Conservation (phyloP, 2,113 vertebrate genomes). For the Hypocryptadius cinnamomeus region DNA sequence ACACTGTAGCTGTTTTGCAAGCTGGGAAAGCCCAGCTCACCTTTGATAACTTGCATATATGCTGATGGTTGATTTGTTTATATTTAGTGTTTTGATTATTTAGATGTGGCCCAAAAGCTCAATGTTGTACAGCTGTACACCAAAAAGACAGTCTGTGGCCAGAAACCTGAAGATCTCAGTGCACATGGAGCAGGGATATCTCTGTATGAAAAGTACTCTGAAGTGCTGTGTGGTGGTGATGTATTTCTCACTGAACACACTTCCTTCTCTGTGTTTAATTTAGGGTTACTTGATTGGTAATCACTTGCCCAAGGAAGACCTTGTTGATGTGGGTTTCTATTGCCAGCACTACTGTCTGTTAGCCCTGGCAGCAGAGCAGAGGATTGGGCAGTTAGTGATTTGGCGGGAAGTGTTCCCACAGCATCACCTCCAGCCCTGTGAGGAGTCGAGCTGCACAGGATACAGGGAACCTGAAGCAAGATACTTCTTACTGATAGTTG, state of each 20-base stretch:
- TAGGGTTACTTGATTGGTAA: conserved; percentile 90
- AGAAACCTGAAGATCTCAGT: neutral
- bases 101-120: neutral
- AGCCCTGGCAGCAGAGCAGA: conserved; percentile 80
- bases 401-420: conserved; percentile 92
- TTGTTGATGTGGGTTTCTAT: conserved; percentile 84
- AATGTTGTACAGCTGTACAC: neutral
- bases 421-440: conserved; percentile 46
- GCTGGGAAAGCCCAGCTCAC: neutral
- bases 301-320: conserved; percentile 89
- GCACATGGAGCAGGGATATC: neutral
- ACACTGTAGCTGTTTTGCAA: neutral
- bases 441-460: conserved; percentile 31
- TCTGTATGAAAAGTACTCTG: neutral
- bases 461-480: conserved; percentile 78
- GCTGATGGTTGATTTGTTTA: neutral
- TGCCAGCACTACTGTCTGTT: conserved; percentile 88
- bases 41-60: neutral
- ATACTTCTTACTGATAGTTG: conserved; percentile 91
- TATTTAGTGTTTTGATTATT: neutral
- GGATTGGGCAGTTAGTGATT: conserved; percentile 86
- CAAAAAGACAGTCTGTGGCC: neutral
- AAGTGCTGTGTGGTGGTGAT: neutral
- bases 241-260: neutral
- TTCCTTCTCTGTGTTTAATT: conserved; percentile 25